Percentiles rank a stretch among this genome's conserved stretches.
Evolutionary conservation across 2,888 invertebrate species (phyloP).

Genomic region (Masnerella sp.): DNA sequence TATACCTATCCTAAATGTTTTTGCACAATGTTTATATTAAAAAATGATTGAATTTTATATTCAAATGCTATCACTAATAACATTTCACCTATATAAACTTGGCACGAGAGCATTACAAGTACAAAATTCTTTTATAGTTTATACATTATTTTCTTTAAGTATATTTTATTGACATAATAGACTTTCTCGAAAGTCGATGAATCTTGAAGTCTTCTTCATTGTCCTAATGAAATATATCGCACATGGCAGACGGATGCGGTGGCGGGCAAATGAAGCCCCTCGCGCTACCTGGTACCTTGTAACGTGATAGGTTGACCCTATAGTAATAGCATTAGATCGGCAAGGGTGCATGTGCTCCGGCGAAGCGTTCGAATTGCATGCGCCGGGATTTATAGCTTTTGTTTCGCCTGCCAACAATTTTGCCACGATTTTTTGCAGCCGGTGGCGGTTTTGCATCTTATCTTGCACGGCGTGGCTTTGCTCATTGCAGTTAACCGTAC

Average conservation of each 20-base stretch:
- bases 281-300: slow-evolving; percentile 62
- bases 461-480: slow-evolving; percentile 6
- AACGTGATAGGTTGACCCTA: slow-evolving; percentile 73
- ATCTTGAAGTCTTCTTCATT: slow-evolving; percentile 56
- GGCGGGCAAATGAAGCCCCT: slow-evolving; percentile 72
- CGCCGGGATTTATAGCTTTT: slow-evolving; percentile 34
- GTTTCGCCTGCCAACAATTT: slow-evolving; percentile 22
- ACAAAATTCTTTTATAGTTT: background rate
- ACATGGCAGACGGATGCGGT: slow-evolving; percentile 68
- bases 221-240: slow-evolving; percentile 67
- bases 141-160: too few species aligned
- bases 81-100: too few species aligned
- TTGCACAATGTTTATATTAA: too few species aligned
- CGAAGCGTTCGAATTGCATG: slow-evolving; percentile 51
- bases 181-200: too few species aligned
- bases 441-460: slow-evolving; percentile 12
- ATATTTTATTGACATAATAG: too few species aligned
- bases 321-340: slow-evolving; percentile 70
- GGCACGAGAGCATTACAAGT: background rate
- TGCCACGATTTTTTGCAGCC: background rate
- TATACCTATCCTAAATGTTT: too few species aligned
- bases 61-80: too few species aligned
- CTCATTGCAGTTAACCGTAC: slow-evolving; percentile 2
- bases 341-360: slow-evolving; percentile 55
- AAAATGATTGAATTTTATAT: too few species aligned